Percentiles rank a stretch among this genome's conserved stretches.
phyloP scores from a whole-genome alignment of 2,888 invertebrate genomes.

The Drosophila falleni region DNA sequence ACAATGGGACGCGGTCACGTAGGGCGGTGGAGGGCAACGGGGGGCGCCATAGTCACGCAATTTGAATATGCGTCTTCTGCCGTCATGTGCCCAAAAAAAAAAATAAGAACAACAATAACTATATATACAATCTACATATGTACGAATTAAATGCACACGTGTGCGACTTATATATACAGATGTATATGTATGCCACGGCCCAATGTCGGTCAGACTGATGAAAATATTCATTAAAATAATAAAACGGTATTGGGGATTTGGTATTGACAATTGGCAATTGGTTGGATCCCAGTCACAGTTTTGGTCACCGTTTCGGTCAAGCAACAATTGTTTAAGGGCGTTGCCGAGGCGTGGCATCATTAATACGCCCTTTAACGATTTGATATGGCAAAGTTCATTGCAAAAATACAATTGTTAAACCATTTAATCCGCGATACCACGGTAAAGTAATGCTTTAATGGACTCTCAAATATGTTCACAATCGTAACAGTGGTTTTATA shows the following conservation, averaged over 20 bases:
- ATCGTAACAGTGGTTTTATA: neutral
- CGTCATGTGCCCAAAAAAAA: constrained; percentile 34
- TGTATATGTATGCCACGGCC: constrained; percentile 20
- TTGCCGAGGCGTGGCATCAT: constrained; percentile 1
- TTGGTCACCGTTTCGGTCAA: neutral
- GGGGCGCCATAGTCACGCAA: constrained; percentile 58
- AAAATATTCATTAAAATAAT: constrained; percentile 58
- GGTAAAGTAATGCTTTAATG: constrained; percentile 9
- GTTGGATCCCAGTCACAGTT: neutral
- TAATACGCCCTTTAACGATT: neutral
- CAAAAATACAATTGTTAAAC: constrained; percentile 15
- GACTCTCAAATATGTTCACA: constrained; percentile 4
- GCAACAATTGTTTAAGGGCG: constrained; percentile 18
- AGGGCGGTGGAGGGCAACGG: neutral
- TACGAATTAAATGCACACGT: constrained; percentile 34
- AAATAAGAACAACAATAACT: constrained; percentile 2
- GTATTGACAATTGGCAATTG: constrained; percentile 14
- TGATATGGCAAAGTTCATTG: constrained; percentile 8
- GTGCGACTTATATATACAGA: constrained; percentile 33
- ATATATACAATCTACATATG: constrained; percentile 7
- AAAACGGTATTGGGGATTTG: constrained; percentile 20
- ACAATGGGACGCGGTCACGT: constrained; percentile 33
- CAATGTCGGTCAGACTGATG: constrained; percentile 20
- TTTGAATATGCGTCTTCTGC: constrained; percentile 63
- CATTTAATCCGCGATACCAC: constrained; percentile 4